A percentile compares a stretch with the other conserved stretches of the same genome.
Conservation (phyloP, 2,888 invertebrate species). For the Toxonevra muliebris region DNA sequence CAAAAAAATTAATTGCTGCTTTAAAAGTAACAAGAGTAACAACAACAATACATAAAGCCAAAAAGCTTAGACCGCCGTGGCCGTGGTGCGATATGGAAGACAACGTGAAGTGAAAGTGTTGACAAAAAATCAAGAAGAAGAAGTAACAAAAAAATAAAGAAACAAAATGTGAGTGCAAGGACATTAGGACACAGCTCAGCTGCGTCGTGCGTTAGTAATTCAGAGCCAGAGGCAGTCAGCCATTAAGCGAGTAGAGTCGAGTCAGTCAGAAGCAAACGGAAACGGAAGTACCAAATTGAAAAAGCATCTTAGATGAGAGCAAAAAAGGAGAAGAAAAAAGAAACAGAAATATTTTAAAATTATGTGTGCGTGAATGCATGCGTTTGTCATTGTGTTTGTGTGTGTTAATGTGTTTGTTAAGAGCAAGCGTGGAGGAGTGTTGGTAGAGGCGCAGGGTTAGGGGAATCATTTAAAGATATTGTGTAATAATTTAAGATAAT, state of each 20-base stretch:
- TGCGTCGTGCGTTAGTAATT: too few species aligned
- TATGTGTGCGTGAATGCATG: slow-evolving; percentile 1
- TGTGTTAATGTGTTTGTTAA: slow-evolving; percentile 1
- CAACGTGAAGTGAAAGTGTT: background rate
- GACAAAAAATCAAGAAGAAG: slow-evolving; percentile 7
- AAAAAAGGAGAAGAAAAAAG: too few species aligned
- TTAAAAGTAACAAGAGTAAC: background rate
- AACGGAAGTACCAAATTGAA: slow-evolving; percentile 58
- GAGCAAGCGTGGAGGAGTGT: background rate
- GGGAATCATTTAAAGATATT: background rate
- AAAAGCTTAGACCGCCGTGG: background rate
- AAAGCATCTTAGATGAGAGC: slow-evolving; percentile 34
- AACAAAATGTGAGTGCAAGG: slow-evolving; percentile 26
- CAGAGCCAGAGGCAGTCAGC: too few species aligned
- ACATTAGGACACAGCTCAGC: slow-evolving; percentile 20
- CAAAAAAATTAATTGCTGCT: background rate
- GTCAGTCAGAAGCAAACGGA: slow-evolving; percentile 39
- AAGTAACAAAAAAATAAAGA: slow-evolving; percentile 5
- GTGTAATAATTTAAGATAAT: slow-evolving; percentile 11
- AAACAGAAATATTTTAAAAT: background rate
- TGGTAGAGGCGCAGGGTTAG: background rate
- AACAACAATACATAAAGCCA: slow-evolving; percentile 5
- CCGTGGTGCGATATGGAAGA: too few species aligned
- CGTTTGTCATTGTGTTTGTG: slow-evolving; percentile 2
- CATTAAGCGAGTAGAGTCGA: too few species aligned